These are phyloP conservation scores for Eupeodes luniger DNA, from an alignment of 2,888 invertebrate species.

Conservation along the genomic window DNA sequence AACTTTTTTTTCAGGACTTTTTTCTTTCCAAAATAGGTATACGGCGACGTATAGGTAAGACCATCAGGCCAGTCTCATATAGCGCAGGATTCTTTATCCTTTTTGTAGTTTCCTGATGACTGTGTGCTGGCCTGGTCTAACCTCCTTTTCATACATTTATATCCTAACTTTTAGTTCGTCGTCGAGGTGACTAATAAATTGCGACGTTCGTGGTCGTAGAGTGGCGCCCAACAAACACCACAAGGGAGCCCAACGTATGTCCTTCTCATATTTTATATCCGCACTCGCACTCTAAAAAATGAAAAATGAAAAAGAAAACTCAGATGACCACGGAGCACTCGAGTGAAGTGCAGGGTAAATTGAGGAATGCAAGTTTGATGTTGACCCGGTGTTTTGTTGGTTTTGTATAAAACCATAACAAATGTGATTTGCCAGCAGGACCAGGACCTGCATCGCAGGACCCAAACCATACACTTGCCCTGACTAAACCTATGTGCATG, in stretches of 20 bases:
- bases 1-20: background rate
- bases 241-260: constrained; percentile 62
- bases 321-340: constrained; percentile 19
- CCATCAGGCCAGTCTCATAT: background rate
- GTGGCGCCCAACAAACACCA: constrained; percentile 49
- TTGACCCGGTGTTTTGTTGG: constrained; percentile 55
- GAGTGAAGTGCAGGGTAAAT: constrained; percentile 60
- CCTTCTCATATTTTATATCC: constrained; percentile 65
- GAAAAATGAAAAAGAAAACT: constrained; percentile 5
- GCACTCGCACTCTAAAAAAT: constrained; percentile 1
- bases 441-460: background rate
- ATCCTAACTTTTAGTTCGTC: constrained; percentile 57
- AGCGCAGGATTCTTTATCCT: constrained; percentile 12
- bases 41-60: constrained; percentile 14
- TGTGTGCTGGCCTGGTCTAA: background rate
- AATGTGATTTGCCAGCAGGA: constrained; percentile 74
- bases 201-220: constrained; percentile 65
- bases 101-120: background rate
- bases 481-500: background rate
- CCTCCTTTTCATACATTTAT: constrained; percentile 61
- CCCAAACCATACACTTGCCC: too few relatives aligned
- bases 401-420: constrained; percentile 73
- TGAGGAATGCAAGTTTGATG: constrained; percentile 65
- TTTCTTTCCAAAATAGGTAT: background rate
- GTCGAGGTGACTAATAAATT: constrained; percentile 74